phyloP scores from a whole-genome alignment of 2,797 vertebrate species.

The Fistularia tabacaria region DNA sequence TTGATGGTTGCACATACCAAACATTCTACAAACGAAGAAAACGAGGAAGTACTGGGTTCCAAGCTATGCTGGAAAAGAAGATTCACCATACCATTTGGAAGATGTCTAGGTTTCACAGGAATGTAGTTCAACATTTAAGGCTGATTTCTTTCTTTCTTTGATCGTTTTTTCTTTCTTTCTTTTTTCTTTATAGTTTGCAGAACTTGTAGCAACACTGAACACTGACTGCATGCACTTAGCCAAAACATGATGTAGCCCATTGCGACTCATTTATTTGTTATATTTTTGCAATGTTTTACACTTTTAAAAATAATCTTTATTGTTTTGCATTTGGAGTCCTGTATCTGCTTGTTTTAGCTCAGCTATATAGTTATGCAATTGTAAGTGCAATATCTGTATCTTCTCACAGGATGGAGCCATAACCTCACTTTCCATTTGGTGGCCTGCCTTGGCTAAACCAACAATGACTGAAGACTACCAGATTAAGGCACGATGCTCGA shows the following conservation, averaged over 20 bases:
- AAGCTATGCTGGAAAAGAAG: background rate
- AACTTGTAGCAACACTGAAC: background rate
- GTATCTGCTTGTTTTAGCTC: too few relatives aligned
- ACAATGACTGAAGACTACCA: too few relatives aligned
- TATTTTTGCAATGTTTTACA: too few relatives aligned
- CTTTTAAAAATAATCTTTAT: too few relatives aligned
- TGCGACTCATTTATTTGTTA: background rate
- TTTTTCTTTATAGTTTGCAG: too few relatives aligned
- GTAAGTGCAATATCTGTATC: constrained; percentile 8
- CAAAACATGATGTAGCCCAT: constrained; percentile 1
- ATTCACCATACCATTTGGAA: background rate
- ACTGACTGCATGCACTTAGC: background rate
- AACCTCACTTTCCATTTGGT: constrained; percentile 12
- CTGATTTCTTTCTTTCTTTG: too few relatives aligned
- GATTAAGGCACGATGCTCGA: too few relatives aligned
- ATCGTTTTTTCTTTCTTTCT: too few relatives aligned
- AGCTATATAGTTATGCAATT: background rate
- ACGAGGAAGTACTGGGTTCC: constrained; percentile 9
- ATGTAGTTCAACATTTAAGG: background rate
- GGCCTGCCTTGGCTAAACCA: too few relatives aligned
- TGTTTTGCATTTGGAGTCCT: too few relatives aligned
- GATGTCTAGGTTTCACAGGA: background rate
- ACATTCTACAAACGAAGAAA: constrained; percentile 33
- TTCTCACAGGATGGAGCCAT: constrained; percentile 41
- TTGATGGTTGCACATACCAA: constrained; percentile 36